Evolutionary conservation across 2,888 invertebrate species (phyloP).

Genomic region (Eupithecia dodoneata): DNA sequence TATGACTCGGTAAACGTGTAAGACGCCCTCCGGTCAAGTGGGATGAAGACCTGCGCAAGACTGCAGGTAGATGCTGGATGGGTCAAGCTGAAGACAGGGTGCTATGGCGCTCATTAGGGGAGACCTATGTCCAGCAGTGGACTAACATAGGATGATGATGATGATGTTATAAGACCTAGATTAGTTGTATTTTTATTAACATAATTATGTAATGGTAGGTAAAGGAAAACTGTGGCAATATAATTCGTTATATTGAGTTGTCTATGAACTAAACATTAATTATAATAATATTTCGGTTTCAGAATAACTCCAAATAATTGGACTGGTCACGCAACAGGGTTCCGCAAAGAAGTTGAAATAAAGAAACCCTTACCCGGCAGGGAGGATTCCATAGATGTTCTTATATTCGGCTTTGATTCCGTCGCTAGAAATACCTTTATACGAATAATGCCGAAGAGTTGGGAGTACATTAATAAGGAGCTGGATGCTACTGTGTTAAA

Average conservation of each 20-base stretch:
- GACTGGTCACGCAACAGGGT: slow-evolving; percentile 63
- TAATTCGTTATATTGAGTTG: neutral
- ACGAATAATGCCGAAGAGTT: slow-evolving; percentile 90
- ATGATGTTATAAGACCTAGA: neutral
- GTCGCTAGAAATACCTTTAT: slow-evolving; percentile 92
- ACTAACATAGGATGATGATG: too few relatives aligned
- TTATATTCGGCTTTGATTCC: slow-evolving; percentile 96
- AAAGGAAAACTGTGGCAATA: neutral
- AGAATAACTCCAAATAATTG: slow-evolving; percentile 59
- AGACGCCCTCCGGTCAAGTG: too few relatives aligned
- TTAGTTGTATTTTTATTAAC: neutral
- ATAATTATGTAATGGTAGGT: neutral
- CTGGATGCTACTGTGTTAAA: slow-evolving; percentile 87
- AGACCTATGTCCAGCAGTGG: too few relatives aligned
- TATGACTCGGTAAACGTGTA: too few relatives aligned
- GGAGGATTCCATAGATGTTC: slow-evolving; percentile 82
- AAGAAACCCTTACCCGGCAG: slow-evolving; percentile 43
- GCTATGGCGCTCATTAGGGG: too few relatives aligned
- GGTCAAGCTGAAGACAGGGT: too few relatives aligned
- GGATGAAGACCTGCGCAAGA: too few relatives aligned
- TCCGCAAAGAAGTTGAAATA: slow-evolving; percentile 50
- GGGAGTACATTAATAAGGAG: slow-evolving; percentile 86
- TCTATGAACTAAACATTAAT: neutral
- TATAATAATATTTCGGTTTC: slow-evolving; percentile 21
- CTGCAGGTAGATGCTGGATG: too few relatives aligned